Evolutionary conservation across 1,140 invertebrate genomes (phyloP), one percentile per base, ranked within the genome.

Genomic region (Calliopsis andreniformis): DNA sequence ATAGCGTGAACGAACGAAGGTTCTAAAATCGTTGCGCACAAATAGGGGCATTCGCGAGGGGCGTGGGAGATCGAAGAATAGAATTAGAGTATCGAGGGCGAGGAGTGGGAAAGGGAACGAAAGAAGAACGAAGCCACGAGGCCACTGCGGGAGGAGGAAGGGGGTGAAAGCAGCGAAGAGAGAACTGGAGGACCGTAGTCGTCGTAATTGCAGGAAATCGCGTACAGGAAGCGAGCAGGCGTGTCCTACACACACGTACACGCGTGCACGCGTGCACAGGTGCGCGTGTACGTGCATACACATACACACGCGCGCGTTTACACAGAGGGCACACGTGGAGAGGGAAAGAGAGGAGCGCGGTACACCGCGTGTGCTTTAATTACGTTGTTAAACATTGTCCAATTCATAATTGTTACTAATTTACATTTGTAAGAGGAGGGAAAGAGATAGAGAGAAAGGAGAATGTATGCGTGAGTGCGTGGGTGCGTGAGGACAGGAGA

Each of bases 331-430:
- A 61, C 16, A 20, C 30, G 28, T 14, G 20, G n/a, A 55, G 12
- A 20, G 51, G n/a, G 30, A 12, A 3, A n/a, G 25, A 49, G 53
- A 55, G n/a, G 56, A 23, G 35, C 53, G 30, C 53, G 14, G 6
- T 32, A 18, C 32, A 45, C 58, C 39, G 39, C 56, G 61, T 66
- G 79, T 58, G 68, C 70, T 58, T 55, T 82, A 71, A 68, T 45
- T 68, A 66, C 72, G 20, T 86, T 86, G 84, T 85, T 86, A 71
- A 85, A 86, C 80, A 86, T 82, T 86, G 83, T 85, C 80, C 77
- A 85, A 71, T 78, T 55, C 61, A 58, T 79, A 76, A 82, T 85
- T 86, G 84, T 86, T 86, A 86, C 69, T 82, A 75, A 78, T 70
- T 70, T 86, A 84, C 62, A 84, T 64, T 80, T 82, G 42, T 85